These are phyloP conservation scores for Dasyornis broadbenti DNA, from an alignment of 2,113 vertebrate genomes.

Conservation along the genomic window DNA sequence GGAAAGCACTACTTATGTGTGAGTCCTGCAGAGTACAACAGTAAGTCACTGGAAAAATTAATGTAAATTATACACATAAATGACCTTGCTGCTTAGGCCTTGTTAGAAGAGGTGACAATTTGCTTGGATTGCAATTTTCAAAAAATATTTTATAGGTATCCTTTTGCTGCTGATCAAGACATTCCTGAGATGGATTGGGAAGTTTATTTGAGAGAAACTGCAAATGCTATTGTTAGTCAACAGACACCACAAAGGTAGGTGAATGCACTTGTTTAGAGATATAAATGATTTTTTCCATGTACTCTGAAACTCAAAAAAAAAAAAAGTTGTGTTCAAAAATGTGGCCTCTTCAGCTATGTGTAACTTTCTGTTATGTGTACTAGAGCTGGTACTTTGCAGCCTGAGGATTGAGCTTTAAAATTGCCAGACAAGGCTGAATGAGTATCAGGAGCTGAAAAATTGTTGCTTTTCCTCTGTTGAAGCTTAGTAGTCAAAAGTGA, in stretches of 20 bases:
- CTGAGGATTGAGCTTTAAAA: neutral
- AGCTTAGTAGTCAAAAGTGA: neutral
- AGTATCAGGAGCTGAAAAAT: neutral
- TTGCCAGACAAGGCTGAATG: neutral
- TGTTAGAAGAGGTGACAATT: neutral
- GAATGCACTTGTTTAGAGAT: neutral
- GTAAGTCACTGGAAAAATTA: slow-evolving; percentile 74
- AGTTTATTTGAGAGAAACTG: slow-evolving; percentile 93
- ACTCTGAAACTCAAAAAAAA: neutral
- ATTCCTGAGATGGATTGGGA: slow-evolving; percentile 96
- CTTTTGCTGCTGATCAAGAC: slow-evolving; percentile 90
- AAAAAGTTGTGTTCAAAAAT: neutral
- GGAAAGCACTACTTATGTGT: slow-evolving; percentile 94
- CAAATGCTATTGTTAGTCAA: slow-evolving; percentile 90
- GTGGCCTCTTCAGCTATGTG: neutral
- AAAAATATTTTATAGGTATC: slow-evolving; percentile 75
- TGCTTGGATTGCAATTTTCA: neutral
- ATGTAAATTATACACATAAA: neutral
- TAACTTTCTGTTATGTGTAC: neutral
- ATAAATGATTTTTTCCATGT: neutral
- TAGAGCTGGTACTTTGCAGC: neutral
- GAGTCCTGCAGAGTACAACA: slow-evolving; percentile 97
- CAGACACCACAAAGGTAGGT: slow-evolving; percentile 91
- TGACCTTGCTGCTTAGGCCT: neutral
- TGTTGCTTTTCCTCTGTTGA: neutral